Base-by-base conservation (phyloP, 2,113 vertebrate genomes). In the Hippocampus abdominalis region DNA sequence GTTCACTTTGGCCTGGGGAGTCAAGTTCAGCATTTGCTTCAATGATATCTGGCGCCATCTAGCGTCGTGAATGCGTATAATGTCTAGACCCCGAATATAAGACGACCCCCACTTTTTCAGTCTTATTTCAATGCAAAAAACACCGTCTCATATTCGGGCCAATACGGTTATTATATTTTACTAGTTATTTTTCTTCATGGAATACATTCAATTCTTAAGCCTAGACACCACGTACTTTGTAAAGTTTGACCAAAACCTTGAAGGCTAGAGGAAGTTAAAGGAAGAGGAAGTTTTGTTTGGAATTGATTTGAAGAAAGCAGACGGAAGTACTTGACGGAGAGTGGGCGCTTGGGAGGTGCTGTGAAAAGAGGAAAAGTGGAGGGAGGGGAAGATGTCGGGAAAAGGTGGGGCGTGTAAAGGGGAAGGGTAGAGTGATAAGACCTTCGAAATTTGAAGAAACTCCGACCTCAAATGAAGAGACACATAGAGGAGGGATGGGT, bases 401-500 rank as follows among this genome's bases (percentile, higher is more conserved):
- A 68, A 56, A 68, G 46, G 36, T 25, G 15, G 23, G 63, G 63
- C 63, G 27, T 42, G 27, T 64, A 15, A 64, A 44, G 29, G 39
- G 66, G 49, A 46, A 64, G 63, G 23, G 16, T 27, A 46, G 32
- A 64, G 8, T 64, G 63, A 64, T 64, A 64, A 64, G 42, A 27
- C 39, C 25, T 25, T 23, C 21, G 23, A 46, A 64, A 27, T 27
- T 48, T 44, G 13, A 64, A 46, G 40, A 64, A 44, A 46, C 21
- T 64, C 18, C 27, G 32, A 64, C 42, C 23, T 64, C 23, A 64
- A 46, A 64, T 25, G 23, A 3, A 25, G 48, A 60, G 64, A 54
- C 60, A 70, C 64, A 27, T 70, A 67, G 65, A 64, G 63, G n/a
- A 23, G 49, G 49, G 46, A 70, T 71, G 82, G 82, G 85, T 78